Evolutionary conservation across 2,888 invertebrate species (phyloP), one percentile per base, ranked within the genome.

Genomic region (Lochmaea capreae): DNA sequence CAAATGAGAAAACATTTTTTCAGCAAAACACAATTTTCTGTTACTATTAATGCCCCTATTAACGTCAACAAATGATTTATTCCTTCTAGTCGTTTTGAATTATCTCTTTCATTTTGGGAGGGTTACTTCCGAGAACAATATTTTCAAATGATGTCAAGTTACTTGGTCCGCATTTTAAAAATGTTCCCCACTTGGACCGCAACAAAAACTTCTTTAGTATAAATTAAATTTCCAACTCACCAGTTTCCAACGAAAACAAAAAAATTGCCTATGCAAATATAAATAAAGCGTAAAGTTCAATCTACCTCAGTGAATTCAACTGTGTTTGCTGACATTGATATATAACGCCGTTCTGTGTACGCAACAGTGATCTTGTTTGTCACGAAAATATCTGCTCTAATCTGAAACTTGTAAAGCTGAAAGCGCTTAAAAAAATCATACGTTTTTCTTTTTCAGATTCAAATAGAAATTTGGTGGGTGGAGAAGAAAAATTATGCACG

Each of bases 241-340:
- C 65, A 66, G 67, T 49, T 63, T 63, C 26, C 16, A 42, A 14
- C 63, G 42, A 65, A 72, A 61, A 75, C 63, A 71, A 75, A 75
- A n/a, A 67, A 72, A 67, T 49, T 68, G 58, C 49, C 70, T 70
- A 61, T 70, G 72, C 69, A 73, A 72, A 75, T 75, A 70, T 73
- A 70, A 74, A 75, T 75, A 75, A 71, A 72, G 69, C 72, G 72
- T 71, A 61, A 72, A 74, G 71, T 71, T 71, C 73, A 73, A 75
- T 73, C 71, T 69, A 66, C 72, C 73, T 66, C 59, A 71, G 69
- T 63, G 77, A 69, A 72, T 76, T 76, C 65, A 69, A 67, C 71
- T 72, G 72, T 71, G 76, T 76, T 69, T 71, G 63, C 66, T 67
- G 77, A 77, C 75, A 67, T 71, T 75, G 77, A 77, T 77, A 61